Evolutionary conservation across 2,888 invertebrate species (phyloP).

Genomic region (Willowsia nigromaculata): DNA sequence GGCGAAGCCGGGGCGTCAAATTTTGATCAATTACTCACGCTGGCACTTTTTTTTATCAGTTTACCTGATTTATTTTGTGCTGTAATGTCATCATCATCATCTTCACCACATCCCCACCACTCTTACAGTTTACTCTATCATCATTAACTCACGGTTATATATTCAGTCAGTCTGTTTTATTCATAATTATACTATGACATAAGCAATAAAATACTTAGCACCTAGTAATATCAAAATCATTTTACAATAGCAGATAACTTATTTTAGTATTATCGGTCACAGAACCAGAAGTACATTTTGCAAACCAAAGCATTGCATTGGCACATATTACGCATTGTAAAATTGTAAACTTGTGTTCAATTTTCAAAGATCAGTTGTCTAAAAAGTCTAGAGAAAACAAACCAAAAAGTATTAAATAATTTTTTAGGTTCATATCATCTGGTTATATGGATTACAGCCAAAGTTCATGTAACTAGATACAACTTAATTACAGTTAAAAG

Average conservation of each 20-base stretch:
- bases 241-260: background rate
- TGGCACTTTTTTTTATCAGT: too few species aligned
- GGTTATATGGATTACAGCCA: too few species aligned
- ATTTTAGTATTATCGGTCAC: background rate
- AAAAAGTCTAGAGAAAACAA: background rate
- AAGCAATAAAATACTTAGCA: background rate
- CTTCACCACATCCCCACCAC: too few species aligned
- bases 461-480: too few species aligned
- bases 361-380: background rate
- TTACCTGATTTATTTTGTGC: background rate
- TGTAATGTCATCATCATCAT: constrained; percentile 15
- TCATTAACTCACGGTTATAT: background rate
- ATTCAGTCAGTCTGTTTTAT: constrained; percentile 38
- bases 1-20: too few species aligned
- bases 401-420: background rate
- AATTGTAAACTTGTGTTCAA: background rate
- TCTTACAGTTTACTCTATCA: background rate
- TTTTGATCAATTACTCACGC: too few species aligned
- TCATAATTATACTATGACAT: background rate
- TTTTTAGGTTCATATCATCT: background rate
- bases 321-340: background rate
- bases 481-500: too few species aligned
- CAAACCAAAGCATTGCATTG: constrained; percentile 13
- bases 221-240: background rate
- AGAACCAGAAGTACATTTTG: background rate